Evolutionary conservation across 2,888 invertebrate species (phyloP), one percentile per base, ranked within the genome.

Genomic region (Automeris io): DNA sequence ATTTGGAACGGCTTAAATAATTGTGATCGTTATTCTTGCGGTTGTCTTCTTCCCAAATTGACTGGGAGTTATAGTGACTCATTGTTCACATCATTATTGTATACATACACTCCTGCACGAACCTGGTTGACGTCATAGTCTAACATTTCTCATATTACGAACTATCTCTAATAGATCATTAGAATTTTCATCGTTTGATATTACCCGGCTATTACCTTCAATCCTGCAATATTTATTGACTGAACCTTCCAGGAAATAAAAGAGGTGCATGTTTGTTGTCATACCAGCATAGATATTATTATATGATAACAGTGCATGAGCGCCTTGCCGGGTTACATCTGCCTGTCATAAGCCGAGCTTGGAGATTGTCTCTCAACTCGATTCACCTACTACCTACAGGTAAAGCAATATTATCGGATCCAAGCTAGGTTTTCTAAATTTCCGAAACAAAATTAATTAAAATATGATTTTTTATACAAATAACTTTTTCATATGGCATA

Each of bases 1-100:
- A 71, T 50, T 61, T 65, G 62, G 62, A 73, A 70, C 69, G 66
- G 78, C 79, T 82, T 81, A 58, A 61, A 61, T 78, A 61, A 58
- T 64, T 79, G 80, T 82, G 68, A 68, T 72, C 67, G 77, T 52
- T 70, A 57, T 61, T 75, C 68, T 74, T 75, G 65, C 66, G 69
- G 70, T 69, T 56, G 69, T 72, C 67, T 71, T 72, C 70, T 69
- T 67, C 74, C 75, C 80, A 69, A 57, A 64, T 61, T 44, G 70
- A 79, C 82, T 68, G 78, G 75, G 77, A 69, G 67, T 70, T 69
- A 74, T 75, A 67, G 54, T 62, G 60, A 68, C 58, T 63, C 65
- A 70, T 74, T 54, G 60, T 58, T 74, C 71, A 70, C 65, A 64
- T 67, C 67, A 75, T 69, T 63, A 71, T 61, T 57, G 54, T 59